Evolutionary conservation across 2,888 invertebrate species (phyloP), one percentile per base, ranked within the genome.

Genomic region (Agonum fuliginosum): DNA sequence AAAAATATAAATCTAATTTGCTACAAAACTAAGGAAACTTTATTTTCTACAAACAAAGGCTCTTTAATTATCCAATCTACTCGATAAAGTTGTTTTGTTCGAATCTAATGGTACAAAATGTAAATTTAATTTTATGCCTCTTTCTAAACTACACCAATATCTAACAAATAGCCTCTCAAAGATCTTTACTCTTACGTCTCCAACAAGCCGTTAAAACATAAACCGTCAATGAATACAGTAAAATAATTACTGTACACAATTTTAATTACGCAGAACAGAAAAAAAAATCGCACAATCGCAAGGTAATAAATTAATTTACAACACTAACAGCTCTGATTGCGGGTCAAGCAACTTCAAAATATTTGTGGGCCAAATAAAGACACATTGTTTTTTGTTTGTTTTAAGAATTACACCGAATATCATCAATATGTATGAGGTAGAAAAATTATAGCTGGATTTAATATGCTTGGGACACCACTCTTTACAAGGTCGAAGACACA

Each of bases 261-360:
- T 17, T 8, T 27, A 62, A 62, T 62, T 62, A 62, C 27, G 58
- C 58, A 30, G 54, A 62, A 62, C 58, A 34, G 3, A 14, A 54
- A 62, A 58, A 62, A 62, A 34, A 30, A n/a, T n/a, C n/a, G 8
- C 14, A 3, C n/a, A n/a, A n/a, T n/a, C 12, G 30, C 14, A 62
- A 62, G 30, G 58, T 62, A 20, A 62, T 62, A 62, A 62, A 62
- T 62, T 62, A 62, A 62, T 62, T 62, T 5, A 62, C 46, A 46
- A 46, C 46, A 12, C 17, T 46, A 30, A 46, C 17, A 46, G 19
- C 46, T 1, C 58, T 30, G 3, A 30, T 30, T 8, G 20, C 30
- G 30, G 58, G 58, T 62, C 58, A 62, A 54, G 20, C 17, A 62
- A 62, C 58, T 62, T 17, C 30, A 17, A 62, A 62, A 62, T 62